Evolutionary conservation across 2,113 vertebrate species (phyloP), one percentile per base, ranked within the genome.

Genomic region (Nothoprocta perdicaria): DNA sequence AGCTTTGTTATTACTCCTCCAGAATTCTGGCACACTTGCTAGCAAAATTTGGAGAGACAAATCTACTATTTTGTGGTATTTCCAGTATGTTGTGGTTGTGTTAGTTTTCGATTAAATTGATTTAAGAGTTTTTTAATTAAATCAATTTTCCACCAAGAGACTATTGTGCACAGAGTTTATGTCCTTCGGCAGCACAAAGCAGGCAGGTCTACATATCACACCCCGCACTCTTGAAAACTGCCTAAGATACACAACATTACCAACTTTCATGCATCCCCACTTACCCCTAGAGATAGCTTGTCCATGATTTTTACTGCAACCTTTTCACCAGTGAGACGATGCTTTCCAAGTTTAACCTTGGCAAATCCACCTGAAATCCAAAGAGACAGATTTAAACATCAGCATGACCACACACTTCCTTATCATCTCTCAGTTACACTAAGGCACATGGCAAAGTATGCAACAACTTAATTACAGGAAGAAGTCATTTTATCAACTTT

Each of bases 261-360:
- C 24, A 60, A 2, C 15, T 26, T 24, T 6, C 2, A 57, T 35
- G 6, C 24, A 14, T 14, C 11, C 63, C 82, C 14, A 88, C 97
- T 97, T 97, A 99, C 99, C 98, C 98, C 99, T 24, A 99, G 96
- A 38, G 98, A 97, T 78, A 98, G 97, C 92, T 99, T 99, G 96
- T 98, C 98, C 99, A 99, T 99, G 89, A 99, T 98, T 97, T 99
- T 99, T 95, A 99, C 97, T 31, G 99, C 99, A 91, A 99, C 99
- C 75, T 98, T 98, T 96, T 99, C 99, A 93, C 98, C 98, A 9
- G 99, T 99, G 84, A 98, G 96, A 72, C 98, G 97, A 96, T 99
- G 99, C 40, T 96, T 97, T 1, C 97, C 99, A 77, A 99, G 98
- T 81, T 99, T 99, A 65, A 99, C 99, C 91, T 99, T 99, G 14